Evolutionary conservation across 2,797 vertebrate species (phyloP), one percentile per base, ranked within the genome.

Genomic region (Sebastes iracundus): DNA sequence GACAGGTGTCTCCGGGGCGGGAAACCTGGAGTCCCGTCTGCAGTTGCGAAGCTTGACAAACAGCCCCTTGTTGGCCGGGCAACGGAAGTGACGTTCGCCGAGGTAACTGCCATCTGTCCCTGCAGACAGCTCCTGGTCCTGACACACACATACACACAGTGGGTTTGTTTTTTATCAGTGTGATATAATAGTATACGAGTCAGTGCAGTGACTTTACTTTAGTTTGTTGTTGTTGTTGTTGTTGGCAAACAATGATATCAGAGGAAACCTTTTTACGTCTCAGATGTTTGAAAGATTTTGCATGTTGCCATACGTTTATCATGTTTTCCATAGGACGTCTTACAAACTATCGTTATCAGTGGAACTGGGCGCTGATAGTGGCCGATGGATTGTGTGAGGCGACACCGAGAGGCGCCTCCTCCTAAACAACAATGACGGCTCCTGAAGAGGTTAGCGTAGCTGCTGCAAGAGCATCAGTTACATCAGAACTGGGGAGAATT

Each of bases 21-120:
- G 96, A 53, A 97, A 97, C 22, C 96, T 89, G 28, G 96, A 96
- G 85, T 97, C 96, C 2, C 96, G 92, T 12, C 96, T 93, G 18
- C 96, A 97, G 92, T 95, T 96, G 7, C 92, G 89, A 0, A 97
- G 91, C 72, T 96, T 96, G 72, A 97, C 95, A 1, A 97, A 97
- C 25, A 97, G 93, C 2, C 94, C 97, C 81, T 96, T 97, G 87
- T 97, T 96, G 23, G 95, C 68, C 0, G 95, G 93, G 79, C 96
- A 97, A 4, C 93, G 93, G 81, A 97, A 97, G 85, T 96, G 94
- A 0, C 95, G 95, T 1, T 93, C 90, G 0, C 96, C 96, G 0
- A 95, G 91, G 80, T 96, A 97, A 74, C 93, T 96, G 67, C 97
- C 97, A 2, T 97, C 96, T 0, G 96, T 97, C 4, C 94, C 96